Conservation (phyloP, 1,140 invertebrate species). For the Drosophila pallidifrons region DNA sequence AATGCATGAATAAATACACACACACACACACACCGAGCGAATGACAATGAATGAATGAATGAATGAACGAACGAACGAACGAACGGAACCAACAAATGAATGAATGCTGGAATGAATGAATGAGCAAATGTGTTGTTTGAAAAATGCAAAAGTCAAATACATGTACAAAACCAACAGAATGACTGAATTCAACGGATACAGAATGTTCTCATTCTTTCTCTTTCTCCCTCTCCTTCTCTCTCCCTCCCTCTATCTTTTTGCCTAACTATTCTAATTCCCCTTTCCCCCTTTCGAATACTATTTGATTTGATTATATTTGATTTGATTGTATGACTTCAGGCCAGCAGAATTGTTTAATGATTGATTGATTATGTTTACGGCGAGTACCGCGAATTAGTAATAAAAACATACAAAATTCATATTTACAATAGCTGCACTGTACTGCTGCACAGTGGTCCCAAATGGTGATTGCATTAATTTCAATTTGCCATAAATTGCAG, state of each 20-base stretch:
- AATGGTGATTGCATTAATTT: background rate
- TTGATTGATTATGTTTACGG: conserved; percentile 53
- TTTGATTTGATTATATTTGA: conserved; percentile 55
- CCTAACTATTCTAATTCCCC: conserved; percentile 20
- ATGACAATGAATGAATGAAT: conserved; percentile 75
- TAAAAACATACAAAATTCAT: background rate
- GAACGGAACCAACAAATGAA: conserved; percentile 65
- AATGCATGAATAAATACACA: conserved; percentile 79
- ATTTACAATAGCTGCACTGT: background rate
- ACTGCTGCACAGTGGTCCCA: background rate
- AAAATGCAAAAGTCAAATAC: conserved; percentile 77
- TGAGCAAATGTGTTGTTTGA: conserved; percentile 46
- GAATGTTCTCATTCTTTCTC: background rate
- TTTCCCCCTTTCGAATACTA: conserved; percentile 19
- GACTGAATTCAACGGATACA: conserved; percentile 1
- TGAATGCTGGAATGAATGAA: conserved; percentile 50
- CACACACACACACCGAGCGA: conserved; percentile 54
- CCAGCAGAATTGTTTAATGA: conserved; percentile 68
- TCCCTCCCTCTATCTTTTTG: background rate
- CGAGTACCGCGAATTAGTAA: conserved; percentile 14
- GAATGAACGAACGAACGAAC: conserved; percentile 51
- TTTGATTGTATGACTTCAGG: conserved; percentile 58
- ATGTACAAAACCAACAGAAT: conserved; percentile 20
- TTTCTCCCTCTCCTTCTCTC: background rate
- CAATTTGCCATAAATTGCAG: background rate